phyloP scores from a whole-genome alignment of 2,888 invertebrate species.

The Caenorhabditis uteleia region DNA sequence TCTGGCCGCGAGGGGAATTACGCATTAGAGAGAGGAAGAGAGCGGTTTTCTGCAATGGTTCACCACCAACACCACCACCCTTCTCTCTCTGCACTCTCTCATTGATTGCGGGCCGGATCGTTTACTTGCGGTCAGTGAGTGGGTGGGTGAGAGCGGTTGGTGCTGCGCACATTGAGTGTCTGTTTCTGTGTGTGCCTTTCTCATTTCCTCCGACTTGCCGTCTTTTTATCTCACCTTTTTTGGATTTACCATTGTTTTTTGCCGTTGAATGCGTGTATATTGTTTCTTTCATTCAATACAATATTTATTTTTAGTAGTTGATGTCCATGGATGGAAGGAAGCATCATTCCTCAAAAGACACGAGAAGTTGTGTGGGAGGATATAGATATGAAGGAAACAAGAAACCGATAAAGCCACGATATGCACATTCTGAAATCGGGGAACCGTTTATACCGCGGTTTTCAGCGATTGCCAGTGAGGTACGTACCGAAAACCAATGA shows the following conservation, averaged over 20 bases:
- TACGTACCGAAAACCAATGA: slow-evolving; percentile 1
- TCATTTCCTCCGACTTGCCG: too few relatives aligned
- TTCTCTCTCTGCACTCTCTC: too few relatives aligned
- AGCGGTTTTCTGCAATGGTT: too few relatives aligned
- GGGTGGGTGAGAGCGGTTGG: too few relatives aligned
- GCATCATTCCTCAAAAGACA: slow-evolving; percentile 28
- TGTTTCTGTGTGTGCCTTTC: too few relatives aligned
- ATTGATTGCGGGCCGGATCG: too few relatives aligned
- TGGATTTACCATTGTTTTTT: neutral
- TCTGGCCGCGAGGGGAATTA: too few relatives aligned
- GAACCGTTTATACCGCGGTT: slow-evolving; percentile 59
- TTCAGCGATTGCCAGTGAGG: slow-evolving; percentile 61
- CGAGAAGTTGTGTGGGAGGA: slow-evolving; percentile 36
- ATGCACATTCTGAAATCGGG: slow-evolving; percentile 54
- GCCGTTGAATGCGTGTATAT: neutral
- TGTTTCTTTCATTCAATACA: neutral
- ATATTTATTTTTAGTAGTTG: neutral
- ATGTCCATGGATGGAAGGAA: slow-evolving; percentile 2
- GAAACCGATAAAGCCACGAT: slow-evolving; percentile 37
- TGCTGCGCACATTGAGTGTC: too few relatives aligned
- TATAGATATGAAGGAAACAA: slow-evolving; percentile 32
- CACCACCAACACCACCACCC: too few relatives aligned
- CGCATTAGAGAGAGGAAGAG: too few relatives aligned
- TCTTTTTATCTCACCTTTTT: too few relatives aligned
- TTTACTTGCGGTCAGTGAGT: too few relatives aligned